Percentiles rank a stretch among this genome's conserved stretches.
phyloP scores from a whole-genome alignment of 2,797 vertebrate genomes.

The Brachyalestes nurse region DNA sequence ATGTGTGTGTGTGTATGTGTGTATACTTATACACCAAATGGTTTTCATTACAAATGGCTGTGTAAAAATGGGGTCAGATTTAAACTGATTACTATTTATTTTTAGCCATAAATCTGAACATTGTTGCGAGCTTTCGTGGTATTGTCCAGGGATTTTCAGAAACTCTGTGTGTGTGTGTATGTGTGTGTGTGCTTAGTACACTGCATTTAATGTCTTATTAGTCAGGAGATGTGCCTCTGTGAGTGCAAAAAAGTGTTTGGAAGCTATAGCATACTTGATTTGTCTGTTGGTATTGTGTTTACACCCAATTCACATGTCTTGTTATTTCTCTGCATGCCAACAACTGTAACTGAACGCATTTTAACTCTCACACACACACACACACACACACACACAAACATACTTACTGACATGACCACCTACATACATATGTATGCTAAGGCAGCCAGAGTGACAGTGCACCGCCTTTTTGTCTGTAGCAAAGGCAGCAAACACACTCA shows the following conservation, averaged over 20 bases:
- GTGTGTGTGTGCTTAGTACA: background rate
- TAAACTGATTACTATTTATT: conserved; percentile 43
- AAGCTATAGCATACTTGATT: too few relatives aligned
- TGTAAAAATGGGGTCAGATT: conserved; percentile 29
- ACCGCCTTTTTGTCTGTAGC: too few relatives aligned
- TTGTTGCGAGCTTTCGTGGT: conserved; percentile 11
- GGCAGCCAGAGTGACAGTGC: too few relatives aligned
- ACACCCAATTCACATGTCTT: too few relatives aligned
- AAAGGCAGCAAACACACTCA: too few relatives aligned
- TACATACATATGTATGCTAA: too few relatives aligned
- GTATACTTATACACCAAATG: background rate
- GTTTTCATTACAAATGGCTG: conserved; percentile 34
- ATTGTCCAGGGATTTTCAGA: conserved; percentile 20
- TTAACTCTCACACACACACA: background rate
- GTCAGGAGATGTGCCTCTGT: background rate
- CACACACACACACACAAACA: background rate
- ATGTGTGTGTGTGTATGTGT: background rate
- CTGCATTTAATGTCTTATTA: background rate
- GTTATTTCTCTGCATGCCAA: too few relatives aligned
- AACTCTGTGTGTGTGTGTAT: background rate
- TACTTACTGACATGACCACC: too few relatives aligned
- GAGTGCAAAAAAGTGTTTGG: background rate
- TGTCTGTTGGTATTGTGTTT: too few relatives aligned
- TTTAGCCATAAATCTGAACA: conserved; percentile 20
- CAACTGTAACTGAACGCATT: too few relatives aligned